Evolutionary conservation across 2,797 vertebrate genomes (phyloP).

Genomic region (Glossophaga mutica): DNA sequence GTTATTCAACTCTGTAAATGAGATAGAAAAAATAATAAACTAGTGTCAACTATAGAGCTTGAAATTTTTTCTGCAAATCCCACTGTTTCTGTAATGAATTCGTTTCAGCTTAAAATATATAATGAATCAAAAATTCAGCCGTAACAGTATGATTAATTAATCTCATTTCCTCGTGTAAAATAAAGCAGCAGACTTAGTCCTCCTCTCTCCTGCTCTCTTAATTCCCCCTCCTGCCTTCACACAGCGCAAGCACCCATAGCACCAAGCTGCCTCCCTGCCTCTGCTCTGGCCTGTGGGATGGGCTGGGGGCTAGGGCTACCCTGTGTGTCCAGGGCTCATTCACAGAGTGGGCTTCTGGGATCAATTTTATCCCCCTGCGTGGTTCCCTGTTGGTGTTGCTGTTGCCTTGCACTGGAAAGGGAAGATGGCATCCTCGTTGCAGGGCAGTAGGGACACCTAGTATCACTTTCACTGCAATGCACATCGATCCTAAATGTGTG

Average conservation of each 20-base stretch:
- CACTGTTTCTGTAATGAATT: not conserved
- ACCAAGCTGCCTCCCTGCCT: not conserved
- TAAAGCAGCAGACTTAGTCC: not conserved
- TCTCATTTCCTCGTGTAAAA: not conserved
- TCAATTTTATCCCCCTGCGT: not conserved
- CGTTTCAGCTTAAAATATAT: not conserved
- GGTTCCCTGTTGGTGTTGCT: not conserved
- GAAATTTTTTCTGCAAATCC: not conserved
- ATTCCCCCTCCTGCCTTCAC: not conserved
- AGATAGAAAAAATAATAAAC: not conserved
- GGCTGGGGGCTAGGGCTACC: not conserved
- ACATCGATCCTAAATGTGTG: not conserved
- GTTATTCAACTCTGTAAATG: not conserved
- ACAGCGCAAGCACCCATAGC: not conserved
- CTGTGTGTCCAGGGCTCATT: not conserved
- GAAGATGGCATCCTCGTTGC: not conserved
- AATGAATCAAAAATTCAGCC: not conserved
- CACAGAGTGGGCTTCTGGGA: not conserved
- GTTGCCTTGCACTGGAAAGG: not conserved
- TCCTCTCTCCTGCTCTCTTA: not conserved
- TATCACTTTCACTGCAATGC: not conserved
- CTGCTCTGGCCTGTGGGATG: not conserved
- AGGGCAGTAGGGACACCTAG: not conserved
- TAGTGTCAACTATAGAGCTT: not conserved
- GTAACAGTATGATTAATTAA: not conserved